Evolutionary conservation across 2,888 invertebrate genomes (phyloP).

Genomic region (Griposia aprilina): DNA sequence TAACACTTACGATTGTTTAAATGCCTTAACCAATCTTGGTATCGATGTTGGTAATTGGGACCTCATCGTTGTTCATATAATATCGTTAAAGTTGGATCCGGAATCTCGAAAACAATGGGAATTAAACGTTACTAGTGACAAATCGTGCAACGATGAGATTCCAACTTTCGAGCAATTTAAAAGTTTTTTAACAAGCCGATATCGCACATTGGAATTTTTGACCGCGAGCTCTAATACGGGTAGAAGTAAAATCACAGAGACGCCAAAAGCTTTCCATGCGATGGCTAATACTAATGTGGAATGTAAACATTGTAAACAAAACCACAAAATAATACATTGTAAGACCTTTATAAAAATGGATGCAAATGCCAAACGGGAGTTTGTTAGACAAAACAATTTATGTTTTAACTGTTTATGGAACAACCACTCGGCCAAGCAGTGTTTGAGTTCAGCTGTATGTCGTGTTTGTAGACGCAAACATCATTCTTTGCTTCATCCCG

Average conservation of each 20-base stretch:
- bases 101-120: conserved; percentile 8
- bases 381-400: not conserved
- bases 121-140: not conserved
- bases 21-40: not conserved
- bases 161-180: conserved; percentile 6
- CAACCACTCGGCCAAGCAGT: conserved; percentile 16
- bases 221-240: not conserved
- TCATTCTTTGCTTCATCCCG: conserved; percentile 5
- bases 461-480: conserved; percentile 9
- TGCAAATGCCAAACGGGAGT: conserved; percentile 7
- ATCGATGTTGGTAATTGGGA: not conserved
- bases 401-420: conserved; percentile 12
- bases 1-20: not conserved
- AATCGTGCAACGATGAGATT: not conserved
- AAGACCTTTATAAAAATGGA: not conserved
- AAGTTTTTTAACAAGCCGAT: not conserved
- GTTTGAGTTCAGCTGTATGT: not conserved
- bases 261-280: not conserved
- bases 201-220: conserved; percentile 2
- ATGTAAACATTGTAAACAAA: not conserved
- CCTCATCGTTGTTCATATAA: not conserved
- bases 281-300: not conserved
- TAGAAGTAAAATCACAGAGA: not conserved
- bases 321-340: conserved; percentile 1
- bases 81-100: not conserved